Conservation (phyloP, 2,888 invertebrate genomes). For the Amiota communis region DNA sequence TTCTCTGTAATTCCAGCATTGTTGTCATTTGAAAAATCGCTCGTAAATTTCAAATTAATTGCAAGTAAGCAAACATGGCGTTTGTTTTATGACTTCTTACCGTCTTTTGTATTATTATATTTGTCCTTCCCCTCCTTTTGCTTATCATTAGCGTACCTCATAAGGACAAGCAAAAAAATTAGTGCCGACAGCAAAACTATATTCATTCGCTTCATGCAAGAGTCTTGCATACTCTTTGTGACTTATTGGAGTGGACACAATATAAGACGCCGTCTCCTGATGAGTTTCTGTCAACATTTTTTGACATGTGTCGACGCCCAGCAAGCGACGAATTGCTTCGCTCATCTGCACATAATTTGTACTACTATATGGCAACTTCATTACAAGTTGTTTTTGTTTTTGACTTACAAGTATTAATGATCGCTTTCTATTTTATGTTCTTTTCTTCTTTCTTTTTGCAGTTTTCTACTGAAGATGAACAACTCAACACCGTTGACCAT, state of each 20-base stretch:
- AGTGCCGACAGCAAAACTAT: constrained; percentile 43
- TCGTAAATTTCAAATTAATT: constrained; percentile 66
- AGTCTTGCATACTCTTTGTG: constrained; percentile 21
- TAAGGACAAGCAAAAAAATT: constrained; percentile 45
- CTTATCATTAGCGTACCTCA: constrained; percentile 17
- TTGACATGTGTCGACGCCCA: constrained; percentile 56
- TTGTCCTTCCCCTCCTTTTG: neutral
- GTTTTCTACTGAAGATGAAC: constrained; percentile 70
- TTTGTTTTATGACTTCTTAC: constrained; percentile 26
- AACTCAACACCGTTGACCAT: constrained; percentile 69
- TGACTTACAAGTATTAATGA: neutral
- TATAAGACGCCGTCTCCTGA: constrained; percentile 38
- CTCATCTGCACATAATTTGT: neutral
- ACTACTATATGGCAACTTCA: constrained; percentile 19
- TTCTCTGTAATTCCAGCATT: constrained; percentile 43
- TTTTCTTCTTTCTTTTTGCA: constrained; percentile 47
- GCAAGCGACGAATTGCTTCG: neutral
- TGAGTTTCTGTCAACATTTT: constrained; percentile 64
- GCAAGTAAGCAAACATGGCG: constrained; percentile 49
- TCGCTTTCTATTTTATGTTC: constrained; percentile 14
- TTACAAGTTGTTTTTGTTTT: neutral
- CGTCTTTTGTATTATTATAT: neutral
- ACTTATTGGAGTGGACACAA: too few species aligned
- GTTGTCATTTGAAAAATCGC: constrained; percentile 60
- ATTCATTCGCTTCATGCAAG: constrained; percentile 27